Conservation (phyloP, 1,140 invertebrate genomes). For the Drosophila mojavensis region DNA sequence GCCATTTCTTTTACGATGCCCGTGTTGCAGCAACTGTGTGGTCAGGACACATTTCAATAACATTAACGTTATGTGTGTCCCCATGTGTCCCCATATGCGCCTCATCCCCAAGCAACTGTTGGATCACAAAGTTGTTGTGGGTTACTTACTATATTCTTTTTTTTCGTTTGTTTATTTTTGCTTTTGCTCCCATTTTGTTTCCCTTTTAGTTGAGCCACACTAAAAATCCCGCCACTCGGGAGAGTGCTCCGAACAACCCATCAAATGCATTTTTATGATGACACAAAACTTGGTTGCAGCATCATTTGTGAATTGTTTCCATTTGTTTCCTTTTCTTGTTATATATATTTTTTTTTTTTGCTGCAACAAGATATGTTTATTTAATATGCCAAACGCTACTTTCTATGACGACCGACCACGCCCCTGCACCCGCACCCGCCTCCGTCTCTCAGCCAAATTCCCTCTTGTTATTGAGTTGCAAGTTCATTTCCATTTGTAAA, state of each 20-base stretch:
- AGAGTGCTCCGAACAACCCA: constrained; percentile 15
- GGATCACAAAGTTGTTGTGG: constrained; percentile 44
- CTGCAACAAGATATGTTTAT: constrained; percentile 28
- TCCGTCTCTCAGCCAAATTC: not conserved
- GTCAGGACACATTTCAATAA: constrained; percentile 71
- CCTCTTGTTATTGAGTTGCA: constrained; percentile 69
- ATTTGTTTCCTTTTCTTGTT: not conserved
- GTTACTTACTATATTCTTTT: not conserved
- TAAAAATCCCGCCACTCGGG: constrained; percentile 18
- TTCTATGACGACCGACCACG: constrained; percentile 21
- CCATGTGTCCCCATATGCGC: not conserved
- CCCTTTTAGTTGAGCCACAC: constrained; percentile 19
- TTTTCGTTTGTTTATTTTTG: constrained; percentile 5
- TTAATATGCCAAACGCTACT: constrained; percentile 40
- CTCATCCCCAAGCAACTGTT: constrained; percentile 39
- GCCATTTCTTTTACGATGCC: constrained; percentile 76
- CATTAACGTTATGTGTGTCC: constrained; percentile 61
- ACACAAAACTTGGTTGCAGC: constrained; percentile 32
- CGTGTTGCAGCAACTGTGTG: constrained; percentile 39
- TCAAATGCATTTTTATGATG: constrained; percentile 50
- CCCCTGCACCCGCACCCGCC: no score
- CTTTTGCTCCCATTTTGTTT: not conserved
- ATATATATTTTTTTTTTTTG: not conserved
- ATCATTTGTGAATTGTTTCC: constrained; percentile 37
- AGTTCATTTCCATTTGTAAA: constrained; percentile 49